Evolutionary conservation across 2,113 vertebrate species (phyloP).

Genomic region (Montifringilla adamsi): DNA sequence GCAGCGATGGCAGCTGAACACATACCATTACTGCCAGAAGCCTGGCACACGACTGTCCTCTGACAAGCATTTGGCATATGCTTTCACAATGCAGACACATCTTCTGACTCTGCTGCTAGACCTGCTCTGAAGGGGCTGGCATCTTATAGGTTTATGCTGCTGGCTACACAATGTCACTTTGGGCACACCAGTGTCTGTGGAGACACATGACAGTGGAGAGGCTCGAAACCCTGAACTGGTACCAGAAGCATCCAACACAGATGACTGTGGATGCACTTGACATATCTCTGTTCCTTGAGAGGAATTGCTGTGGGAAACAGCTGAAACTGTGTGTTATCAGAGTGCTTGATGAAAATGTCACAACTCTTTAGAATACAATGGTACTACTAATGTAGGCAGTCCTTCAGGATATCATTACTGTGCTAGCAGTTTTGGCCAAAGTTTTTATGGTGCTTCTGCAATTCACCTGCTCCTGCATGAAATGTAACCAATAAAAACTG

Average conservation of each 20-base stretch:
- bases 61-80: not conserved
- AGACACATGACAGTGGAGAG: not conserved
- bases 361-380: not conserved
- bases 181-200: not conserved
- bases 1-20: not conserved
- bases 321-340: not conserved
- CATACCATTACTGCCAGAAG: not conserved
- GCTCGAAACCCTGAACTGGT: not conserved
- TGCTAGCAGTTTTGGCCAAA: not conserved
- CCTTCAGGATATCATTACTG: not conserved
- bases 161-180: not conserved
- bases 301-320: not conserved
- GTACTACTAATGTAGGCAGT: not conserved
- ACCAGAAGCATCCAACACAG: not conserved
- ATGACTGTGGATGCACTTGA: not conserved
- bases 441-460: not conserved
- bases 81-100: not conserved
- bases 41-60: not conserved
- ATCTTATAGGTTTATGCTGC: not conserved
- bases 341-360: not conserved
- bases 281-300: not conserved
- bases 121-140: not conserved
- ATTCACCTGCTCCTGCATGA: not conserved
- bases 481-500: not conserved
- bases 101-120: not conserved